Base-by-base conservation (phyloP, 2,888 invertebrate genomes). In the Crocallis elinguaria region DNA sequence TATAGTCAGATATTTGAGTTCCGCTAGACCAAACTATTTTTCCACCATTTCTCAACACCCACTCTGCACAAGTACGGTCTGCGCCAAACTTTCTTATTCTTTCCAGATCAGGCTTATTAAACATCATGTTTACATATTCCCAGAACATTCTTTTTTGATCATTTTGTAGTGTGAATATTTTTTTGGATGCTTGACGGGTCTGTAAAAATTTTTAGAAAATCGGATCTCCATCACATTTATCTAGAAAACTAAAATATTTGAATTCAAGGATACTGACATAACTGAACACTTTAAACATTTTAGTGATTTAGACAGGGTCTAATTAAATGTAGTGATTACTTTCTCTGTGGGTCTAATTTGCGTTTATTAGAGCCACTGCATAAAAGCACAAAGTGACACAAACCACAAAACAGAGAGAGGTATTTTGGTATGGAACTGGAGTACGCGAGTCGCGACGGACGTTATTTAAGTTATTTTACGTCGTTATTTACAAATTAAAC, bases 1-100 rank as follows among this genome's bases (percentile, higher is more conserved):
- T 97, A 77, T 97, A 98, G 83, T 98, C 95, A 0, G 69, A 64
- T 37, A 87, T 79, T 30, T 93, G 77, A 67, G 84, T 93, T 3
- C 93, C 90, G 25, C 92, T 93, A 25, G 88, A 88, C 94, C 96
- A 98, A 55, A 94, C 94, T 0, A 99, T 93, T 49, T 93, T 91
- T 2, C 97, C 98, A 1, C 98, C 98, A 87, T 98, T 98, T 62
- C 96, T 93, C 19, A 99, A 86, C 4, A 99, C 89, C 99, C 99
- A 99, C 84, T 99, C 99, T 0, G 98, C 98, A 84, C 98, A 98
- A 2, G 96, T 94, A 57, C 97, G 91, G 77, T 99, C 97, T 0
- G 98, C 94, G 0, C 99, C 99, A 32, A 98, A 93, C 65, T 89
- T 73, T 73, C 94, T 89, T 27, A 95, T 89, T 27, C 97, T 93